Percentiles rank a stretch among this genome's conserved stretches.
These are phyloP conservation scores for Zoanthus sansibaricus DNA, from an alignment of 92 coral and sea anemone genomes.

Conservation along the genomic window DNA sequence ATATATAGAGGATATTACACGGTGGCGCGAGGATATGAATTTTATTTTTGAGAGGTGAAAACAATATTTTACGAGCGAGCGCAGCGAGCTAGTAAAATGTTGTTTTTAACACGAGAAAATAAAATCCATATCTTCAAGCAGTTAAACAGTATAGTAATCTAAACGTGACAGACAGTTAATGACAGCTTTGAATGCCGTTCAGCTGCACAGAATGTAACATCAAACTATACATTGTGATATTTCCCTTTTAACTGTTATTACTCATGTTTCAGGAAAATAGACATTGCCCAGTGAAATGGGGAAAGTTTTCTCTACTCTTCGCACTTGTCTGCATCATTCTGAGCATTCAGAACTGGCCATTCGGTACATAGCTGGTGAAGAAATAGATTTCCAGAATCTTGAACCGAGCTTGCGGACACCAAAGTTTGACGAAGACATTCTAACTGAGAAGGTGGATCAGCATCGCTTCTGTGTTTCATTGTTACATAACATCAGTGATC, in stretches of 20 bases:
- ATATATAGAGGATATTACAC: too few species aligned
- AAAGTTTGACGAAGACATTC: conserved; percentile 31
- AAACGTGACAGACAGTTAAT: too few species aligned
- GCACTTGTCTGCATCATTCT: conserved; percentile 34
- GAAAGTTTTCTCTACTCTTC: conserved; percentile 26
- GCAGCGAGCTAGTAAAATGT: too few species aligned
- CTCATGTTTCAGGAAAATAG: neutral
- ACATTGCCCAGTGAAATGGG: conserved; percentile 12
- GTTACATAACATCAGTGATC: neutral
- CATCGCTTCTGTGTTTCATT: conserved; percentile 26
- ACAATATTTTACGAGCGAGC: too few species aligned
- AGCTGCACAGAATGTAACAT: too few species aligned
- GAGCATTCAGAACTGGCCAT: conserved; percentile 34
- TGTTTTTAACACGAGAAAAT: too few species aligned
- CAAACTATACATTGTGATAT: neutral
- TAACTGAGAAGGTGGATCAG: conserved; percentile 38
- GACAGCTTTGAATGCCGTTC: neutral
- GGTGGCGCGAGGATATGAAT: too few species aligned
- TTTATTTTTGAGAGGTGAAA: too few species aligned
- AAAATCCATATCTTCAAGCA: too few species aligned
- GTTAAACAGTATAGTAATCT: neutral
- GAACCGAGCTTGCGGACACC: conserved; percentile 32
- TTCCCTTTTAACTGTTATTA: neutral
- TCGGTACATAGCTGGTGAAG: conserved; percentile 41
- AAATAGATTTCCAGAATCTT: conserved; percentile 45